Percentiles rank a stretch among this genome's conserved stretches.
phyloP scores from a whole-genome alignment of 2,888 invertebrate species.

The Cataglyphis altisquamis region DNA sequence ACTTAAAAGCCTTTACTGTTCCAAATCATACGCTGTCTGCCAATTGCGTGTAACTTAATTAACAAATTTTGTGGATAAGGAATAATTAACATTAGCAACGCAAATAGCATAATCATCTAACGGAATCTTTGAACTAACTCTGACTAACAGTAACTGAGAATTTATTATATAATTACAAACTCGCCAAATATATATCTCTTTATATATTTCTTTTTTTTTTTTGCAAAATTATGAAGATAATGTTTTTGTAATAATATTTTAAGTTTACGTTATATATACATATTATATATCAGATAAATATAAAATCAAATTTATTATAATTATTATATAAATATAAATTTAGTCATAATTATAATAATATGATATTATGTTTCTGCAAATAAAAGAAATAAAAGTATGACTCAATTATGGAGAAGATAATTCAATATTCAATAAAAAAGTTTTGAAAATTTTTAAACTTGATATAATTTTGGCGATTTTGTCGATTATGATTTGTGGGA shows the following conservation, averaged over 20 bases:
- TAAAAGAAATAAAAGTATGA: neutral
- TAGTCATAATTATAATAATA: too few relatives aligned
- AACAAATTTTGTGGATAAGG: conserved; percentile 47
- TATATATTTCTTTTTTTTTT: neutral
- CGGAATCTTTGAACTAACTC: conserved; percentile 12
- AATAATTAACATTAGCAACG: conserved; percentile 56
- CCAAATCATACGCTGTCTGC: conserved; percentile 11
- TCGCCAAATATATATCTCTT: neutral
- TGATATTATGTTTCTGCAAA: neutral
- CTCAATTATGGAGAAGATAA: neutral
- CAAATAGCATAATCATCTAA: conserved; percentile 46
- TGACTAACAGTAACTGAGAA: neutral
- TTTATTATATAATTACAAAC: neutral
- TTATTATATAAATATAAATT: neutral
- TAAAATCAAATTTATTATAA: neutral
- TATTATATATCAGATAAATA: neutral
- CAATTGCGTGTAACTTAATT: conserved; percentile 54
- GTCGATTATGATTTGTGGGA: neutral
- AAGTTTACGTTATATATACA: neutral
- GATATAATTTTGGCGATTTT: conserved; percentile 16
- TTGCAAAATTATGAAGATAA: conserved; percentile 1
- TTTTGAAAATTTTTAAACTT: neutral
- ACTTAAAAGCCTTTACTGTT: conserved; percentile 10
- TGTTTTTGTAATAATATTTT: neutral
- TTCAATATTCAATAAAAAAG: neutral